Evolutionary conservation across 2,888 invertebrate species (phyloP).

Genomic region (Pteria penguin): DNA sequence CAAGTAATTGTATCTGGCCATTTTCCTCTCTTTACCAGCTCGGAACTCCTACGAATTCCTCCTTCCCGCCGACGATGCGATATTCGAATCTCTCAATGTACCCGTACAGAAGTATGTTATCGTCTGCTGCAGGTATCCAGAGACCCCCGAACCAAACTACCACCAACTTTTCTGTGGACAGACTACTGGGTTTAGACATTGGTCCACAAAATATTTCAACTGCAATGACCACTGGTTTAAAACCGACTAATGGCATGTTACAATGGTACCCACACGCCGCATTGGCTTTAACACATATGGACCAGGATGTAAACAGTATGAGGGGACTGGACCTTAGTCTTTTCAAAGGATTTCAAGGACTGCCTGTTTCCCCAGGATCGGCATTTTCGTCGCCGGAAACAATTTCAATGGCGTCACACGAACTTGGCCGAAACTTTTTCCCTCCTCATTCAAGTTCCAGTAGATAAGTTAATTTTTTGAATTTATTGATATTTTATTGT

Average conservation of each 20-base stretch:
- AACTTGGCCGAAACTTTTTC: constrained; percentile 23
- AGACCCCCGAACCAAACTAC: constrained; percentile 37
- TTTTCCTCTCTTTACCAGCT: constrained; percentile 57
- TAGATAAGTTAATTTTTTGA: neutral
- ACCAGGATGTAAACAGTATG: constrained; percentile 14
- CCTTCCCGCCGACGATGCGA: constrained; percentile 39
- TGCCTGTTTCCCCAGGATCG: constrained; percentile 42
- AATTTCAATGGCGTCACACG: constrained; percentile 14
- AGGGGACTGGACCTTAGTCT: constrained; percentile 38
- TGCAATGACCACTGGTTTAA: constrained; percentile 5
- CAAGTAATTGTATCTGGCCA: constrained; percentile 60
- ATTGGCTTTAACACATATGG: constrained; percentile 14
- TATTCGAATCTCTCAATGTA: constrained; percentile 54
- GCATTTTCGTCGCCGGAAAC: constrained; percentile 42
- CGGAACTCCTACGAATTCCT: constrained; percentile 17
- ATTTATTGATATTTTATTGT: neutral
- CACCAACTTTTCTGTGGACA: constrained; percentile 59
- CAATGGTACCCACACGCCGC: constrained; percentile 40
- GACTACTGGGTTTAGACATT: constrained; percentile 53
- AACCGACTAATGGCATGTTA: constrained; percentile 22
- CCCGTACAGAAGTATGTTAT: constrained; percentile 56
- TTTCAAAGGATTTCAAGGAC: constrained; percentile 40
- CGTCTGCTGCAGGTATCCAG: constrained; percentile 55
- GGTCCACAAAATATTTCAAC: constrained; percentile 5
- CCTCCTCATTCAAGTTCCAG: neutral